These are phyloP conservation scores for Heliothis subflexa DNA, from an alignment of 1,140 invertebrate species.

Conservation along the genomic window DNA sequence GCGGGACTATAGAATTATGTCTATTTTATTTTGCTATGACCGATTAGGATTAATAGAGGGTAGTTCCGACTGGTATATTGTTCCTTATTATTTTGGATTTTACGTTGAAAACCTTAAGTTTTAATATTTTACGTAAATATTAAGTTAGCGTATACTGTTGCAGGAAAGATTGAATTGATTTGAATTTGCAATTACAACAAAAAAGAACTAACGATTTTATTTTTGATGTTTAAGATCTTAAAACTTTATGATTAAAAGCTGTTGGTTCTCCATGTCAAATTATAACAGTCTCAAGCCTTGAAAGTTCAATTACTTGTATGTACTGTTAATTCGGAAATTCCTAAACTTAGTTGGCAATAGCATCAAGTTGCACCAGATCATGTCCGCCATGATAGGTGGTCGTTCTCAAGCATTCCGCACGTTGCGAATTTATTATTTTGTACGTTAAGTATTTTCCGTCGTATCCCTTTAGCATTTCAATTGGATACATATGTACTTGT, in stretches of 20 bases:
- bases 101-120: too few relatives aligned
- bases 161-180: too few relatives aligned
- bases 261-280: too few relatives aligned
- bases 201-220: too few relatives aligned
- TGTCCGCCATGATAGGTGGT: slow-evolving; percentile 39
- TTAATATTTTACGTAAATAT: too few relatives aligned
- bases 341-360: slow-evolving; percentile 12
- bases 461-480: slow-evolving; percentile 31
- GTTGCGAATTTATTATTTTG: slow-evolving; percentile 38
- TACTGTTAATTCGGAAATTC: neutral
- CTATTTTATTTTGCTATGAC: slow-evolving; percentile 13
- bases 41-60: neutral
- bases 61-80: neutral
- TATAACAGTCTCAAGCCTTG: too few relatives aligned
- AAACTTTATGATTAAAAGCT: too few relatives aligned
- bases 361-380: slow-evolving; percentile 14
- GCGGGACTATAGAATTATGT: slow-evolving; percentile 2
- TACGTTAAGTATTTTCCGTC: slow-evolving; percentile 6
- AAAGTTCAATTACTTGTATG: neutral
- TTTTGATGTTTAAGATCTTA: too few relatives aligned
- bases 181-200: too few relatives aligned
- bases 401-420: slow-evolving; percentile 35
- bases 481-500: neutral
- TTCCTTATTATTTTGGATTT: too few relatives aligned
- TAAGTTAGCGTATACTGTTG: too few relatives aligned